Conservation (phyloP, 2,113 vertebrate genomes). For the Physeter macrocephalus region DNA sequence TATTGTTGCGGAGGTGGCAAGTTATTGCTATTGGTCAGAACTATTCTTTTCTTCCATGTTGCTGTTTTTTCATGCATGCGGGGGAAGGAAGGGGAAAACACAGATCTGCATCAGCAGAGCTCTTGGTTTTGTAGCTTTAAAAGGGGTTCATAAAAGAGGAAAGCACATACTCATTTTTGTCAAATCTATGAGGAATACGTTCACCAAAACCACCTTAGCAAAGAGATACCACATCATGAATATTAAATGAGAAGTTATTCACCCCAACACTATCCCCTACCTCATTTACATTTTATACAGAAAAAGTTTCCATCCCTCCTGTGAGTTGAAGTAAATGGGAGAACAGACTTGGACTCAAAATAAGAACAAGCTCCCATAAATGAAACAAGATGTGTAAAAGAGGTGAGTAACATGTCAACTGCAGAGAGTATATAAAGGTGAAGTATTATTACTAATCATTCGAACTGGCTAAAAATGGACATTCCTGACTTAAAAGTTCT, state of each 20-base stretch:
- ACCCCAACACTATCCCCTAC: not conserved
- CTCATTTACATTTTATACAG: not conserved
- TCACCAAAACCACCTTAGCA: not conserved
- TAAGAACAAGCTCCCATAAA: conserved; percentile 1
- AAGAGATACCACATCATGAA: not conserved
- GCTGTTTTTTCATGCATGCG: not conserved
- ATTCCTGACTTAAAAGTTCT: not conserved
- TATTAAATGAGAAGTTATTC: not conserved
- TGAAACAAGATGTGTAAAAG: not conserved
- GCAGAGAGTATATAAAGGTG: not conserved
- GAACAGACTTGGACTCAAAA: not conserved
- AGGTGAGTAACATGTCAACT: not conserved
- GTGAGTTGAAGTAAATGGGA: not conserved
- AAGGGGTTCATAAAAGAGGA: not conserved
- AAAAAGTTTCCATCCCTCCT: not conserved
- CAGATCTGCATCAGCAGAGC: not conserved
- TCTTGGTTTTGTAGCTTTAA: not conserved
- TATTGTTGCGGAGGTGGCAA: not conserved
- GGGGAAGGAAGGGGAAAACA: not conserved
- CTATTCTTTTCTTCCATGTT: not conserved
- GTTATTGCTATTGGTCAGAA: not conserved
- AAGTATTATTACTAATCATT: not conserved
- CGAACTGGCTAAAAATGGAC: not conserved
- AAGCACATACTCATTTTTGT: not conserved
- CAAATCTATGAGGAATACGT: not conserved